Base-by-base conservation (phyloP, 2,888 invertebrate species). In the Parnassius glacialis region DNA sequence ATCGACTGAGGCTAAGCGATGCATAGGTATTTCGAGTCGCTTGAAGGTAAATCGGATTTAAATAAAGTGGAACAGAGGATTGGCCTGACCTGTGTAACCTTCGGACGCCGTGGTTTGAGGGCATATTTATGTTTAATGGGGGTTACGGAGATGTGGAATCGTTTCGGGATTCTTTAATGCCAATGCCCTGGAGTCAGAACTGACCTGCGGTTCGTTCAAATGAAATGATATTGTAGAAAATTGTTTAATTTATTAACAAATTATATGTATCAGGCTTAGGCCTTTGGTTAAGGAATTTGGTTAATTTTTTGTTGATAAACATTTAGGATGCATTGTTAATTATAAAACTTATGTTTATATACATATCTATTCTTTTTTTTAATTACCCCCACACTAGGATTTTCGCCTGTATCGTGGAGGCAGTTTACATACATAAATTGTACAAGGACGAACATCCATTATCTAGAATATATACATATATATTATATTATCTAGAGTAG, bases 101-200 rank as follows among this genome's bases (percentile, higher is more conserved):
- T 83, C 80, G 74, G 71, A 73, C 74, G 74, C 67, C 74, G 74
- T 85, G 86, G 87, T 90, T 90, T 80, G 78, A 79, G 87, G 90
- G 89, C 89, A 90, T 83, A 79, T 85, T 91, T 91, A 90, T 77
- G 75, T 85, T 84, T 88, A 91, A 90, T 90, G 75, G 87, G 85
- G 88, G 87, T 86, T 88, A 87, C 80, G 75, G 65, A 68, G 68
- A 64, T 75, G 78, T 72, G 74, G 81, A 83, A 83, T 83, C 72
- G 83, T 83, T 81, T 80, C 81, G 84, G 87, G 85, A 79, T 50
- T 50, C 80, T 76, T 78, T 86, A 87, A 86, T 87, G 79, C 73
- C 74, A 72, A 78, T 83, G 87, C 87, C 89, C 84, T 73, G 77
- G 76, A 87, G 90, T 86, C 85, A 83, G 67, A 68, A 83, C 84